phyloP scores from a whole-genome alignment of 2,113 vertebrate genomes.

The Puffinus mauretanicus region DNA sequence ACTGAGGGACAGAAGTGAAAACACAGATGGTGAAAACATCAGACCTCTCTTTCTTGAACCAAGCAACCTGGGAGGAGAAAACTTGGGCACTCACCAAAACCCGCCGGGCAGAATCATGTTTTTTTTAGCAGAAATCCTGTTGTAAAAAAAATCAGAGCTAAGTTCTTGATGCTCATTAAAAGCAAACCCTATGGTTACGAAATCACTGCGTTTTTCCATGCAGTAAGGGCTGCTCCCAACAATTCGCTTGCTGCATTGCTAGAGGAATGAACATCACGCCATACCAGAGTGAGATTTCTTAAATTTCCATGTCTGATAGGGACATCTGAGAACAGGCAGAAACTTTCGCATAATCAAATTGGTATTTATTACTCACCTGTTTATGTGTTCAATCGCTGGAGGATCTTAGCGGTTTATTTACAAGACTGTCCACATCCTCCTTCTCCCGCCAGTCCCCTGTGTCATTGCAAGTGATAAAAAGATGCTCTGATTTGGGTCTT shows the following conservation, averaged over 20 bases:
- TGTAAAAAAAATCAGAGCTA: not conserved
- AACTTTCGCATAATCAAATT: not conserved
- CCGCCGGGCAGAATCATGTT: rapidly evolving
- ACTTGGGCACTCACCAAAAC: not conserved
- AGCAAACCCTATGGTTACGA: not conserved
- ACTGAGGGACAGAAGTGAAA: not conserved
- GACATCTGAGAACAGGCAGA: not conserved
- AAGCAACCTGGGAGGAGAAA: not conserved
- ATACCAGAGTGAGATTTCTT: not conserved
- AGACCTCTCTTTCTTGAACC: not conserved
- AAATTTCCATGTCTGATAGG: not conserved
- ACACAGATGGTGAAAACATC: not conserved
- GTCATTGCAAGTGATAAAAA: conserved; percentile 35
- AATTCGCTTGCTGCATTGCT: not conserved
- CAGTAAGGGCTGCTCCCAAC: not conserved
- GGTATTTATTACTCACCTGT: not conserved
- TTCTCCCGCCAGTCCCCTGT: not conserved
- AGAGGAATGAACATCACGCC: not conserved
- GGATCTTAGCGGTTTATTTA: not conserved
- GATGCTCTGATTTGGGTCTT: conserved; percentile 38
- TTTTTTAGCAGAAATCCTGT: not conserved
- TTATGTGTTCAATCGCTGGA: not conserved
- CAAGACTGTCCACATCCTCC: not conserved
- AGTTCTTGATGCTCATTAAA: not conserved
- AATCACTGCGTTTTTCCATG: not conserved